Evolutionary conservation across 2,888 invertebrate genomes (phyloP), one percentile per base, ranked within the genome.

Genomic region (Calliopum simillimum): DNA sequence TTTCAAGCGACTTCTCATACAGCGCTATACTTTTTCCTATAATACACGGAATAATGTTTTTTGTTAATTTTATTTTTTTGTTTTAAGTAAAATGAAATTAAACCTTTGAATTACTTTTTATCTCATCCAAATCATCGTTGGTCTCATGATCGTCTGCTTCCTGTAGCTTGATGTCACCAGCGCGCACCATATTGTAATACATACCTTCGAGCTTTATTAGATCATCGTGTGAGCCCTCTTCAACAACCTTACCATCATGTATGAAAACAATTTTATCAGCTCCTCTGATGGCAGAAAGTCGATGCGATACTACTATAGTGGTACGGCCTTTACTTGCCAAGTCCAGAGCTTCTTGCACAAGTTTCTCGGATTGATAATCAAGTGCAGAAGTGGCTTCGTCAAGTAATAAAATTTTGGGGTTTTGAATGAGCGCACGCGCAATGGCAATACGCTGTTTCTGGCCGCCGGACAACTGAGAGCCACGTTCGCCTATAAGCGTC

Each of bases 331-430:
- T 88, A 14, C 92, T 89, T 0, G 94, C 95, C 19, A 89, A 87
- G 80, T 95, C 95, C 76, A 95, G 82, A 0, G 95, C 94, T 55
- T 91, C 90, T 83, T 95, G 95, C 1, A 96, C 95, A 68, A 90
- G 90, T 12, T 91, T 90, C 82, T 96, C 96, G 73, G 93, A 94
- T 76, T 92, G 91, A 6, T 92, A 91, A 83, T 95, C 95, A 74
- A 95, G 86, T 0, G 95, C 95, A 0, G 94, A 95, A 0, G 96
- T 96, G 0, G 94, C 95, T 84, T 95, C 95, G 79, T 95, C 95
- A 59, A 93, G 86, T 0, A 93, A 86, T 16, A 93, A 87, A 73
- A 96, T 92, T 77, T 90, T 91, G 0, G 95, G 95, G 76, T 91
- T 89, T 74, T 93, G 88, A 21, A 95, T 91, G 33, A 96, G 85